phyloP scores from a whole-genome alignment of 1,140 invertebrate genomes.

The Brachystomella parvula region DNA sequence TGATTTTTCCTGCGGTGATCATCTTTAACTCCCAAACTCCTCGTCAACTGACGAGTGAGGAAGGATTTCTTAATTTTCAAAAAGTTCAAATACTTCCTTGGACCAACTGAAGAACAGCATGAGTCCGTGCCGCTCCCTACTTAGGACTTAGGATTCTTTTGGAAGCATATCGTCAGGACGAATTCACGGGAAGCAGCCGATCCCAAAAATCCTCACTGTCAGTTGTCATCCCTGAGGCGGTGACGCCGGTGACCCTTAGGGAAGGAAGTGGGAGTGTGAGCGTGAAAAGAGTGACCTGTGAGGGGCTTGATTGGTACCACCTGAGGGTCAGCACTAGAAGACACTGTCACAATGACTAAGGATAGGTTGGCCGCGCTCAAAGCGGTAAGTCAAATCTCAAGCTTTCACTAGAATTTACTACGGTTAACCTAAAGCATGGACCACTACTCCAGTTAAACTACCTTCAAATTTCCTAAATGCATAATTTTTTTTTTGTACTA shows the following conservation, averaged over 20 bases:
- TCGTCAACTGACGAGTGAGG: too few species aligned
- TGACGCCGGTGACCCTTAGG: neutral
- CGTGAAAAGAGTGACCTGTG: neutral
- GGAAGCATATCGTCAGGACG: neutral
- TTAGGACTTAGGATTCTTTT: neutral
- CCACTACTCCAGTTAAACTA: neutral
- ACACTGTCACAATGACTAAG: constrained; percentile 68
- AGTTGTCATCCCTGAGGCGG: constrained; percentile 1
- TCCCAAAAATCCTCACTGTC: neutral
- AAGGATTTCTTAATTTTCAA: too few species aligned
- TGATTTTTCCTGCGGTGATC: constrained; percentile 24
- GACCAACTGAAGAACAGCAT: neutral
- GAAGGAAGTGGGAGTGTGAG: neutral
- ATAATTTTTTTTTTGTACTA: too few species aligned
- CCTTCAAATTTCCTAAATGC: neutral
- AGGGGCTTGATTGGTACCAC: constrained; percentile 5
- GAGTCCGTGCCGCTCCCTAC: neutral
- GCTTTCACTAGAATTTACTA: neutral
- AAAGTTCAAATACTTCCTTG: too few species aligned
- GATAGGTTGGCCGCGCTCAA: constrained; percentile 93
- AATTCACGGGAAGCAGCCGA: neutral
- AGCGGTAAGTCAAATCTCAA: constrained; percentile 51
- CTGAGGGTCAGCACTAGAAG: neutral
- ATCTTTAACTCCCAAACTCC: too few species aligned
- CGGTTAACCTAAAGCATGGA: neutral